These are phyloP conservation scores for Pardosa pseudoannulata DNA, from an alignment of 2,888 invertebrate genomes.

Conservation along the genomic window DNA sequence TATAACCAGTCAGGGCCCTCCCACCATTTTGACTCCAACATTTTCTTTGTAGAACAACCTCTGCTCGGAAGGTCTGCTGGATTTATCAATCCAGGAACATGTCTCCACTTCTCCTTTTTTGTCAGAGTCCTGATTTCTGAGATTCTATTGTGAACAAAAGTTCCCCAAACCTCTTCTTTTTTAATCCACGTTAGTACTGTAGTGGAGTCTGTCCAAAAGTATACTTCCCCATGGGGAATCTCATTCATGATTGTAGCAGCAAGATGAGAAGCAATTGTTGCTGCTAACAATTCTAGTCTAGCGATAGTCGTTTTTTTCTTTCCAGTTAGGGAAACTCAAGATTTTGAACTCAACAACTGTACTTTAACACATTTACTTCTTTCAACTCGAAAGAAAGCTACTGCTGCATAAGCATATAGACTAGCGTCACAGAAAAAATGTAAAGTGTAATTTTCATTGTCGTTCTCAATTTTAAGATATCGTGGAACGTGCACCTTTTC, in stretches of 20 bases:
- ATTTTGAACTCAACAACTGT: background rate
- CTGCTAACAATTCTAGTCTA: too few relatives aligned
- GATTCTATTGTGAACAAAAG: background rate
- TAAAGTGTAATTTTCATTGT: background rate
- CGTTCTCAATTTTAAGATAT: background rate
- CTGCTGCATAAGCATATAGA: background rate
- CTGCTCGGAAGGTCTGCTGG: too few relatives aligned
- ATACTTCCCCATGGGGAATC: too few relatives aligned
- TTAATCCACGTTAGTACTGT: background rate
- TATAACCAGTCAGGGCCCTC: background rate
- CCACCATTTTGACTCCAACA: too few relatives aligned
- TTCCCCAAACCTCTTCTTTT: background rate
- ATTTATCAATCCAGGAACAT: too few relatives aligned
- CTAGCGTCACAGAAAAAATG: background rate
- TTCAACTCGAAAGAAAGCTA: background rate
- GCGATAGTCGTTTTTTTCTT: too few relatives aligned
- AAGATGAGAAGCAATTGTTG: too few relatives aligned
- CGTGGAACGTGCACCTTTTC: background rate
- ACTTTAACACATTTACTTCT: background rate
- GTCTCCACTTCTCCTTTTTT: background rate
- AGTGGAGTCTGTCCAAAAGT: background rate
- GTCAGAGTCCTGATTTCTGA: background rate
- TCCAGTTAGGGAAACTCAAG: background rate
- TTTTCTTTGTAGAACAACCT: constrained; percentile 7
- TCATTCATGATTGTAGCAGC: too few relatives aligned